Evolutionary conservation across 2,888 invertebrate genomes (phyloP), one percentile per base, ranked within the genome.

Genomic region (Malthinus flaveolus): DNA sequence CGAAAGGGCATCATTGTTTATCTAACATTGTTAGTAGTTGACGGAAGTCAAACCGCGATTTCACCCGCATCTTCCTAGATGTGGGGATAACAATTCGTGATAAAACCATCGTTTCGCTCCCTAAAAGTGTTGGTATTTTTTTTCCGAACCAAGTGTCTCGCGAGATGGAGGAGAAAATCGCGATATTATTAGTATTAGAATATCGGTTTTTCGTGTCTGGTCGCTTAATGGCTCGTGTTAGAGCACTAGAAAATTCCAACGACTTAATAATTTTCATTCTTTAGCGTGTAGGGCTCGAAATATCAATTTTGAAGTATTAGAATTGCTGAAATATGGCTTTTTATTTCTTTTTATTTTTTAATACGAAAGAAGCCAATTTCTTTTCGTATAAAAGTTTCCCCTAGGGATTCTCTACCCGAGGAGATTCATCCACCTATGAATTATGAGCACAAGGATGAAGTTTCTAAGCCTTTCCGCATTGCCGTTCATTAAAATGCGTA

Each of bases 1-100:
- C 32, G 49, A 58, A 59, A 56, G 54, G 59, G 51, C 60, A 59
- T 53, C 56, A 54, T 61, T 61, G 63, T 63, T 63, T 61, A 59
- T 63, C 59, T 61, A 61, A 61, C 63, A 61, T 55, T 59, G 61
- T 63, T 63, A 63, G 61, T 13, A 63, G 56, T 59, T 59, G 63
- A 63, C 60, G 58, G 60, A 60, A 63, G 57, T 60, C 63, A 60
- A 58, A 56, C 63, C 61, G 50, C 63, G 49, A 50, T 49, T 49
- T 49, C 58, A 50, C 58, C 59, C 52, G 59, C 56, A 56, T 56
- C 34, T 59, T 12, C 35, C 34, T 39, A 42, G 10, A 34, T 34
- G 32, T 46, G 23, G 23, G 55, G 55, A 59, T 59, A 59, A 59
- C 59, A 59, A 59, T 55, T 55, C 51, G 36, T 44, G 59, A 56